Conservation (phyloP, 1,140 invertebrate genomes). For the Kradibia gibbosae region DNA sequence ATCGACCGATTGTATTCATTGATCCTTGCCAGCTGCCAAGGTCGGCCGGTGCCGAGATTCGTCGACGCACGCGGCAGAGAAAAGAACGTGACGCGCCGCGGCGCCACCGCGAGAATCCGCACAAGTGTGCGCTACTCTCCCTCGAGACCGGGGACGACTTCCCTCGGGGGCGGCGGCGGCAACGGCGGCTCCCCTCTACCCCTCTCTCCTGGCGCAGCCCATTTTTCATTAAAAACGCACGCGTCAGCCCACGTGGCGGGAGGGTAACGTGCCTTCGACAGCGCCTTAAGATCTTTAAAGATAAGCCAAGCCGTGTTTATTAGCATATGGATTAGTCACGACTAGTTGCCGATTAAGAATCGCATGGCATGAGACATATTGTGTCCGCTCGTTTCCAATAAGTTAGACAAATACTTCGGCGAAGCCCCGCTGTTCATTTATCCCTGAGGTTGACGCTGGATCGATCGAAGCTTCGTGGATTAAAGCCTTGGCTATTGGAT, state of each 20-base stretch:
- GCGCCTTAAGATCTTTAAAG: not conserved
- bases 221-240: not conserved
- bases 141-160: not conserved
- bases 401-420: not conserved
- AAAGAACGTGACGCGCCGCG: not conserved
- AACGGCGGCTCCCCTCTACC: no score
- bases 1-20: not conserved
- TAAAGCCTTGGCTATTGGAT: no score
- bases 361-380: not conserved
- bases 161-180: no score
- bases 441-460: not conserved
- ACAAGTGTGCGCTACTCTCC: not conserved
- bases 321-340: conserved; percentile 15
- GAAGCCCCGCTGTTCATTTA: no score
- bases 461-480: no score
- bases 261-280: not conserved
- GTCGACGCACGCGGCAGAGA: not conserved
- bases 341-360: conserved; percentile 9
- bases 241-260: not conserved
- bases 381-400: not conserved
- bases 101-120: not conserved
- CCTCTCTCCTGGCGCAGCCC: no score
- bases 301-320: not conserved
- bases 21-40: conserved; percentile 15
- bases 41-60: not conserved